phyloP scores from a whole-genome alignment of 2,797 vertebrate genomes.

The Sphaeramia orbicularis region DNA sequence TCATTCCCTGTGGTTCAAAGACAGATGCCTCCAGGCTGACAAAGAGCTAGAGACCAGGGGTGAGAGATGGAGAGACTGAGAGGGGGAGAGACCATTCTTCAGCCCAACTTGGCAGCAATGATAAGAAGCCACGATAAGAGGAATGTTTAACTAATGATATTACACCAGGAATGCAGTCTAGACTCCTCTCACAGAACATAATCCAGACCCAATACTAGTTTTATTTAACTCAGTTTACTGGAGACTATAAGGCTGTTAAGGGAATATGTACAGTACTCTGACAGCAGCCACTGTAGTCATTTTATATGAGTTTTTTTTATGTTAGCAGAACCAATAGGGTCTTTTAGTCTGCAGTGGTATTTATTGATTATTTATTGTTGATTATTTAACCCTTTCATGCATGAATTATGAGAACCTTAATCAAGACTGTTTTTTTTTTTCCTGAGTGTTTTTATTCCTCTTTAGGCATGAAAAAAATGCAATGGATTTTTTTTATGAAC shows the following conservation, averaged over 20 bases:
- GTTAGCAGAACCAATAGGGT: too few species aligned
- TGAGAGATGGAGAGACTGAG: background rate
- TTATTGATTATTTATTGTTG: too few species aligned
- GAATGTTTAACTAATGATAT: constrained; percentile 56
- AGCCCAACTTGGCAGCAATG: constrained; percentile 36
- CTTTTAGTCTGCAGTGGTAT: too few species aligned
- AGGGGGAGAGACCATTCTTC: constrained; percentile 27
- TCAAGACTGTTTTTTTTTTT: too few species aligned
- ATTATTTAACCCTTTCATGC: too few species aligned
- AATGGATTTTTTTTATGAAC: too few species aligned
- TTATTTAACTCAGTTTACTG: constrained; percentile 6
- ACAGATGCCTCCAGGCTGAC: constrained; percentile 10
- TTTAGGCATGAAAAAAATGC: too few species aligned
- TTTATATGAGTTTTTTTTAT: too few species aligned
- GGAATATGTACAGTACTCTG: too few species aligned
- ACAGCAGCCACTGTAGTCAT: too few species aligned
- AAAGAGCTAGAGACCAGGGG: background rate
- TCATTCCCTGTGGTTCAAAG: constrained; percentile 39
- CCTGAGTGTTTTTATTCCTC: too few species aligned
- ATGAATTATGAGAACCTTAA: too few species aligned
- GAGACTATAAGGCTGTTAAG: background rate
- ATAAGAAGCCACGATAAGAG: constrained; percentile 45
- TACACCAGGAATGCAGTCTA: constrained; percentile 45
- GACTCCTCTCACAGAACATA: constrained; percentile 25
- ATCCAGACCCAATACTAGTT: constrained; percentile 6